Evolutionary conservation across 2,113 vertebrate species (phyloP), one percentile per base, ranked within the genome.

Genomic region (Corythornis vintsioides): DNA sequence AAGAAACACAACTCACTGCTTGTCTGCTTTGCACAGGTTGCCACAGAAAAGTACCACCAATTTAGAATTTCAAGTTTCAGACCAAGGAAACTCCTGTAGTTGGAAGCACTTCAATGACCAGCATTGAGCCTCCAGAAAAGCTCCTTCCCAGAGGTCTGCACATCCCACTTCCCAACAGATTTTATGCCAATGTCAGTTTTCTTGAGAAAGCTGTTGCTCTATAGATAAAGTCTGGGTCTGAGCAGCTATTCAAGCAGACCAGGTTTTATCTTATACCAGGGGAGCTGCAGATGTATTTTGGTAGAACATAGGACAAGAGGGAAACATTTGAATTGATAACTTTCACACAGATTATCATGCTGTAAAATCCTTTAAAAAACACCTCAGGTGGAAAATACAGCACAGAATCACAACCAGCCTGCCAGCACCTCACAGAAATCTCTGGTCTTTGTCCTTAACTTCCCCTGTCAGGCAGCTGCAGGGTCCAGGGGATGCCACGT

Each of bases 401-500:
- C 1, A 2, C 29, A 40, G 81, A 95, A 13, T 19, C 65, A 8
- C 31, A 47, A 1, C 6, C 10, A 10, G 35, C 33, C 5, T 2
- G 11, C 31, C 52, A 53, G 69, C 28, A 19, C 61, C 14, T 57
- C 38, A 42, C 16, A 76, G 78, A 63, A 13, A 9, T 6, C 13
- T 25, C 43, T 21, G 13, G 4, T 15, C 3, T 70, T 50, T 85
- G 11, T 15, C 74, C 38, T n/a, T 14, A 11, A 29, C 4, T 28
- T 28, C 12, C 67, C 56, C 43, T 4, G 13, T 7, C 50, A 15
- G 64, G 56, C 64, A 26, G 71, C n/a, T 19, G 24, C 4, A 1
- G 18, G 17, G 33, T 10, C n/a, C 4, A 0, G 35, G 15, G 25
- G 15, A 19, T 1, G 5, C 61, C 48, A 7, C 2, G 0, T 40